Evolutionary conservation across 2,797 vertebrate species (phyloP), one percentile per base, ranked within the genome.

Genomic region (Menidia menidia): DNA sequence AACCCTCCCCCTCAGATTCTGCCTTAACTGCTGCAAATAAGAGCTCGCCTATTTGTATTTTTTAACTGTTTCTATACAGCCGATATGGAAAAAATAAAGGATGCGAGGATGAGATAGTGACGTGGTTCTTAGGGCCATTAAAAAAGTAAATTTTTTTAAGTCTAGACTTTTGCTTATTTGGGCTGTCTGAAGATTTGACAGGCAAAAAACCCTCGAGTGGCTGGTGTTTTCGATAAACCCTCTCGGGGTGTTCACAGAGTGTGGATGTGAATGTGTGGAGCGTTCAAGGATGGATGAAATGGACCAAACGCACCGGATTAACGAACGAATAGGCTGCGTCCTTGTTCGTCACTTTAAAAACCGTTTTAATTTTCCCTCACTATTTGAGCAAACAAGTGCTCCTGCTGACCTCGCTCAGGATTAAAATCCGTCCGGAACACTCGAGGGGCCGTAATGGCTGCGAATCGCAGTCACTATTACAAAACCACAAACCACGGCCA

Each of bases 401-500:
- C 14, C 18, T 30, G 30, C 25, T 2, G 42, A 44, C 45, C 58
- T 60, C 33, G 5, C 45, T 61, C 42, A 11, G 48, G 51, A 77
- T 69, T 56, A 50, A 57, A 64, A 66, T 74, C 64, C 16, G 0
- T 19, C 11, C 5, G n/a, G 1, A 0, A n/a, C 39, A 64, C 25
- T 52, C 52, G 62, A 57, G 64, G 25, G 61, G 57, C 56, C 57
- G 25, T 66, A 64, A 51, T 31, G 59, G 68, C 43, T 55, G 62
- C 65, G 76, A 72, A 74, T 82, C 68, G 61, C 41, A 69, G 75
- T 52, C 71, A 47, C 73, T 76, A 59, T 70, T 70, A 63, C 62
- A 72, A 77, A 81, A 64, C 79, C 79, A 55, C 73, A 77, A 75
- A 73, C 71, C 68, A 75, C 70, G 81, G 74, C 78, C 68, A 64